A percentile compares a stretch with the other conserved stretches of the same genome.
These are phyloP conservation scores for Biston betularia DNA, from an alignment of 2,888 invertebrate genomes.

Conservation along the genomic window DNA sequence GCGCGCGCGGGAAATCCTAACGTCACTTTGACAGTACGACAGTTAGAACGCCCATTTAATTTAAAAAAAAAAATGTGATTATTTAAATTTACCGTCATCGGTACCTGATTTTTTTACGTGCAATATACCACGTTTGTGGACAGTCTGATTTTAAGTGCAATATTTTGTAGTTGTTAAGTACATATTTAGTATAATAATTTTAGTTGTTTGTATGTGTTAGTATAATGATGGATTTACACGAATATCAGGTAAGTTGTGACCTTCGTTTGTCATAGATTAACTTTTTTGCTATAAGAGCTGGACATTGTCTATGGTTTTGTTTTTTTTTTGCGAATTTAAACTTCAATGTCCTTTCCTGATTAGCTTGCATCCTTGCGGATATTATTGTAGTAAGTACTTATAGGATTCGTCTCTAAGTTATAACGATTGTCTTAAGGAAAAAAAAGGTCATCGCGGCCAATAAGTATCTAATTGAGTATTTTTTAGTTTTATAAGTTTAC, in stretches of 20 bases:
- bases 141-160: conserved; percentile 75
- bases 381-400: not conserved
- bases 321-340: conserved; percentile 22
- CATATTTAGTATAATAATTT: conserved; percentile 8
- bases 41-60: conserved; percentile 18
- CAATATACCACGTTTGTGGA: conserved; percentile 77
- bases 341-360: conserved; percentile 24
- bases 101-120: conserved; percentile 74
- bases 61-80: conserved; percentile 56
- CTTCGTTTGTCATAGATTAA: conserved; percentile 26
- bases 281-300: conserved; percentile 18
- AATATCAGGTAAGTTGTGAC: conserved; percentile 75
- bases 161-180: conserved; percentile 2
- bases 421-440: too few species aligned
- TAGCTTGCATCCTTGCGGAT: conserved; percentile 7
- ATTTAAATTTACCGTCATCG: conserved; percentile 47
- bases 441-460: too few species aligned
- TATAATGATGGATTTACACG: conserved; percentile 76
- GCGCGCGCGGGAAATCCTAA: conserved; percentile 43
- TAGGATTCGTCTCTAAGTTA: too few species aligned
- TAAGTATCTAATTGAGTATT: too few species aligned
- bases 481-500: too few species aligned
- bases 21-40: conserved; percentile 39
- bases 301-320: conserved; percentile 33
- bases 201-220: conserved; percentile 50